These are phyloP conservation scores for Lagodon rhomboides DNA, from an alignment of 2,797 vertebrate genomes.

Conservation along the genomic window DNA sequence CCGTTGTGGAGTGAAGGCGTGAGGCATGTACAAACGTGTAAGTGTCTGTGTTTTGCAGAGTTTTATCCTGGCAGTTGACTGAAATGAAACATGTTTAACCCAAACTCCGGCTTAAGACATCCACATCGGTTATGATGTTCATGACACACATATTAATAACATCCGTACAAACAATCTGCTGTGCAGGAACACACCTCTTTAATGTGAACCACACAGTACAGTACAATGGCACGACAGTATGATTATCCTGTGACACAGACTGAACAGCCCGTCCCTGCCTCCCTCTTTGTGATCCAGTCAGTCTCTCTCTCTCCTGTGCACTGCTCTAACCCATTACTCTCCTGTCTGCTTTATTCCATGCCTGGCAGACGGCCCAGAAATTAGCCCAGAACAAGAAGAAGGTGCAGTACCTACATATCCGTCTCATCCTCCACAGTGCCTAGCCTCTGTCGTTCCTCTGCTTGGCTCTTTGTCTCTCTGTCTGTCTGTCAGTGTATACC, in stretches of 20 bases:
- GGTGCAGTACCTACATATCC: constrained; percentile 91
- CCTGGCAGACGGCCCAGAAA: constrained; percentile 98
- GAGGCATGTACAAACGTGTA: no score
- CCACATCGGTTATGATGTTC: background rate
- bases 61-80: no score
- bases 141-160: background rate
- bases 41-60: no score
- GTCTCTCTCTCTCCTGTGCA: constrained; percentile 23
- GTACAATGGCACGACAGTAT: background rate
- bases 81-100: no score
- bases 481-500: constrained; percentile 14
- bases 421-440: background rate
- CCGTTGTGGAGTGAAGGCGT: no score
- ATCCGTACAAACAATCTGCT: no score
- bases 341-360: constrained; percentile 56
- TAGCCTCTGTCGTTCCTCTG: constrained; percentile 1
- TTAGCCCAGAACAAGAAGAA: constrained; percentile 98
- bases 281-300: constrained; percentile 1
- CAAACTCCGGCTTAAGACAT: background rate
- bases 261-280: background rate
- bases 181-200: background rate
- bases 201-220: background rate
- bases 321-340: constrained; percentile 50
- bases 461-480: constrained; percentile 9
- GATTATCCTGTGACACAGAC: background rate